Conservation (phyloP, 1,140 invertebrate genomes). For the Drosophila varians region DNA sequence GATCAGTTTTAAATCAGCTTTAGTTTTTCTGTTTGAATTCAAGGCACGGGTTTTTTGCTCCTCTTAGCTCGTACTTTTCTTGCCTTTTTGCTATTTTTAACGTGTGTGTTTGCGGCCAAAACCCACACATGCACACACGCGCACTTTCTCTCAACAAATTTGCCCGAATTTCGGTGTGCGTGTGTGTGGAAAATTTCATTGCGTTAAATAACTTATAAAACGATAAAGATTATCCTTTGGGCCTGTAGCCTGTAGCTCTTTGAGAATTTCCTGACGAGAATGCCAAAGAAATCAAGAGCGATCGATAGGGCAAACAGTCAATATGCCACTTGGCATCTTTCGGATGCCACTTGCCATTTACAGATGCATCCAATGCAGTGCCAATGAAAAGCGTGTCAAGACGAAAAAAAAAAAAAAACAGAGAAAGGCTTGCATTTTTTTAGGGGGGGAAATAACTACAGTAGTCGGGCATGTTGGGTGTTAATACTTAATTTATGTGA, state of each 20-base stretch:
- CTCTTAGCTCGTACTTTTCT: constrained; percentile 38
- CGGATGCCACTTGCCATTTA: constrained; percentile 1
- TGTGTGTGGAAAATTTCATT: constrained; percentile 67
- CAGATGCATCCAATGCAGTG: not conserved
- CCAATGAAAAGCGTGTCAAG: constrained; percentile 33
- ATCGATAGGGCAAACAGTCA: constrained; percentile 15
- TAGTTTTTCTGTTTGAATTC: constrained; percentile 40
- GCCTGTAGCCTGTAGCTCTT: not conserved
- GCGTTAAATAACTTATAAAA: constrained; percentile 75
- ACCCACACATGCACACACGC: not conserved
- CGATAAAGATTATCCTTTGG: constrained; percentile 11
- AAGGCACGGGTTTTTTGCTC: constrained; percentile 59
- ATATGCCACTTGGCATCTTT: constrained; percentile 9
- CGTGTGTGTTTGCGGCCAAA: constrained; percentile 52
- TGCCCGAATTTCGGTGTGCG: constrained; percentile 53
- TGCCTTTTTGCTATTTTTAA: constrained; percentile 71
- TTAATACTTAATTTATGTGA: constrained; percentile 82
- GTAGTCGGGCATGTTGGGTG: constrained; percentile 40
- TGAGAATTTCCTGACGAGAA: not conserved
- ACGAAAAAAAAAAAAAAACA: not conserved
- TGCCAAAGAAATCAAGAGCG: not conserved
- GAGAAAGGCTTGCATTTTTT: not conserved
- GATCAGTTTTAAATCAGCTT: constrained; percentile 43
- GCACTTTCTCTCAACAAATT: constrained; percentile 46
- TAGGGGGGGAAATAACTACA: constrained; percentile 36